Evolutionary conservation across 2,797 vertebrate species (phyloP).

Genomic region (Argya squamiceps): DNA sequence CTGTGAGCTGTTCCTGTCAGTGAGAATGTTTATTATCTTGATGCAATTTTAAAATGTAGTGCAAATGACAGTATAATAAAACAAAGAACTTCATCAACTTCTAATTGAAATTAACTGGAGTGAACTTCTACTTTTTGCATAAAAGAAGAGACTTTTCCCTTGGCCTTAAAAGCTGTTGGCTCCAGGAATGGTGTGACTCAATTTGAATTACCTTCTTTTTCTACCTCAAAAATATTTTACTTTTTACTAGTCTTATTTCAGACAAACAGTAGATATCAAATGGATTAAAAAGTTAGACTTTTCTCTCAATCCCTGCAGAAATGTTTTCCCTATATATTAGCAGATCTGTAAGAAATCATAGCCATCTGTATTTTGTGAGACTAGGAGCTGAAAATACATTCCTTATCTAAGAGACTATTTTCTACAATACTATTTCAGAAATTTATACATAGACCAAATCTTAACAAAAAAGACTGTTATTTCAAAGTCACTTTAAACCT

Average conservation of each 20-base stretch:
- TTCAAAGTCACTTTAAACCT: background rate
- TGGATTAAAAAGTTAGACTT: background rate
- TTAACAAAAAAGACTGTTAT: background rate
- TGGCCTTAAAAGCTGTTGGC: background rate
- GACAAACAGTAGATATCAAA: background rate
- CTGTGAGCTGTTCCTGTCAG: conserved; percentile 32
- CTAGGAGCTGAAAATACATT: background rate
- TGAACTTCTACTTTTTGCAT: conserved; percentile 27
- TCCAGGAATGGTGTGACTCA: background rate
- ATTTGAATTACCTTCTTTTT: conserved; percentile 23
- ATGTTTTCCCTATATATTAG: background rate
- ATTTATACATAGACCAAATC: background rate
- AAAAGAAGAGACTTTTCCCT: conserved; percentile 19
- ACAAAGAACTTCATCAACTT: conserved; percentile 73
- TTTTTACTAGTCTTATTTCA: background rate
- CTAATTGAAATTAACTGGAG: conserved; percentile 65
- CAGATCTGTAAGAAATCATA: background rate
- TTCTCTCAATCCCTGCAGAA: background rate
- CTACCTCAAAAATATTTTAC: background rate
- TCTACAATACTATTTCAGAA: background rate
- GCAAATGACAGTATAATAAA: conserved; percentile 57
- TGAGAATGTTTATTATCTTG: conserved; percentile 64
- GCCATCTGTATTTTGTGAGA: background rate
- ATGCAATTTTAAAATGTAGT: conserved; percentile 63
- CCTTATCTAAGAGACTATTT: background rate